These are phyloP conservation scores for Rhaphigaster nebulosa DNA, from an alignment of 2,888 invertebrate genomes.

Conservation along the genomic window DNA sequence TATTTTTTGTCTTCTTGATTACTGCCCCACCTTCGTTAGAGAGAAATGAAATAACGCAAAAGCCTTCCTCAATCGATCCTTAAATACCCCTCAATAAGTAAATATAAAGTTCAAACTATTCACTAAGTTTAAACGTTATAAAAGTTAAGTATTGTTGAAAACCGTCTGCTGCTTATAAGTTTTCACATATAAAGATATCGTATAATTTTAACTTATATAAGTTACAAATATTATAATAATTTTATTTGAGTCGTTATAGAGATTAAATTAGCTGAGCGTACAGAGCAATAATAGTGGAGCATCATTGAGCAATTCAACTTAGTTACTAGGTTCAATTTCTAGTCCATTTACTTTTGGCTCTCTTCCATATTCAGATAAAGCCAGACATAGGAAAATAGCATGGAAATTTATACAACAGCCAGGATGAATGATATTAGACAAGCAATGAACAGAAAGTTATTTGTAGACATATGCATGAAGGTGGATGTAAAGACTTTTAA, in stretches of 20 bases:
- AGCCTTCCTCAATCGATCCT: too few relatives aligned
- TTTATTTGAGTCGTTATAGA: neutral
- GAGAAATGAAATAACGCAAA: too few relatives aligned
- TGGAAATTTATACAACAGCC: slow-evolving; percentile 17
- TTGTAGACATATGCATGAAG: neutral
- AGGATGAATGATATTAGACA: neutral
- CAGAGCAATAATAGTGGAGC: neutral
- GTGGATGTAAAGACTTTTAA: neutral
- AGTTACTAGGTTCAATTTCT: slow-evolving; percentile 12
- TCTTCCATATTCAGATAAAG: slow-evolving; percentile 28
- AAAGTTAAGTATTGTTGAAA: too few relatives aligned
- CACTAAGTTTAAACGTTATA: too few relatives aligned
- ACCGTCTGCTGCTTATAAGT: too few relatives aligned
- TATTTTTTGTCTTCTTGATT: too few relatives aligned
- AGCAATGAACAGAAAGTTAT: neutral
- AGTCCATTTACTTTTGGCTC: slow-evolving; percentile 22
- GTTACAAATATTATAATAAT: neutral
- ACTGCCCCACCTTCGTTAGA: too few relatives aligned
- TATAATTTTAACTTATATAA: neutral
- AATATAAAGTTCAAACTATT: too few relatives aligned
- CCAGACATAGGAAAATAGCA: neutral
- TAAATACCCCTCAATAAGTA: too few relatives aligned
- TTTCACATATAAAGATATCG: too few relatives aligned
- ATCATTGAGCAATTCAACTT: slow-evolving; percentile 1
- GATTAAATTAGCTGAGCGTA: neutral